Evolutionary conservation across 2,113 vertebrate genomes (phyloP).

Genomic region (Tetrax tetrax): DNA sequence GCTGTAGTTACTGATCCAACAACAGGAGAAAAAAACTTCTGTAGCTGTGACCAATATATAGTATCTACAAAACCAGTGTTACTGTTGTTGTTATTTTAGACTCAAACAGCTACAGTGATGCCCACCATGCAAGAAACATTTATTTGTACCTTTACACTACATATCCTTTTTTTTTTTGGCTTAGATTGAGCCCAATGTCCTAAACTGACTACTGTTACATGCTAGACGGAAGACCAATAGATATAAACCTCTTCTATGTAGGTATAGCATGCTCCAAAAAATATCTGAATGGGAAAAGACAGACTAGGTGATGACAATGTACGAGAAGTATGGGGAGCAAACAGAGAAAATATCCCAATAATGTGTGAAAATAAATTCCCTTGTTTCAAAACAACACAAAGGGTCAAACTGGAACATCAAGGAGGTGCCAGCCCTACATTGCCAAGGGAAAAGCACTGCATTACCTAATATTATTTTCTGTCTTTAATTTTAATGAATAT

Average conservation of each 20-base stretch:
- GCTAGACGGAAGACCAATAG: not conserved
- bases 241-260: not conserved
- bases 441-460: not conserved
- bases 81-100: not conserved
- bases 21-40: not conserved
- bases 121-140: not conserved
- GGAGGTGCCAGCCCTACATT: not conserved
- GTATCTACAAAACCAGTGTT: not conserved
- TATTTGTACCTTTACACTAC: not conserved
- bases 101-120: not conserved
- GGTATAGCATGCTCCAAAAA: not conserved
- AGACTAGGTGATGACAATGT: fast-evolving
- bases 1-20: not conserved
- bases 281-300: not conserved
- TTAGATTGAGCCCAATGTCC: not conserved
- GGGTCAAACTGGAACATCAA: not conserved
- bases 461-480: slow-evolving; percentile 3
- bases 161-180: not conserved
- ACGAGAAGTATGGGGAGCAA: fast-evolving
- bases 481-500: slow-evolving; percentile 42
- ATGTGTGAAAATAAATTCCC: not conserved
- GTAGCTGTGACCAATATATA: not conserved
- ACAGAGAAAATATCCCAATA: not conserved
- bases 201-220: not conserved
- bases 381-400: not conserved